Base-by-base conservation (phyloP, 2,888 invertebrate genomes). In the Scaptomyza cyrtandrae region DNA sequence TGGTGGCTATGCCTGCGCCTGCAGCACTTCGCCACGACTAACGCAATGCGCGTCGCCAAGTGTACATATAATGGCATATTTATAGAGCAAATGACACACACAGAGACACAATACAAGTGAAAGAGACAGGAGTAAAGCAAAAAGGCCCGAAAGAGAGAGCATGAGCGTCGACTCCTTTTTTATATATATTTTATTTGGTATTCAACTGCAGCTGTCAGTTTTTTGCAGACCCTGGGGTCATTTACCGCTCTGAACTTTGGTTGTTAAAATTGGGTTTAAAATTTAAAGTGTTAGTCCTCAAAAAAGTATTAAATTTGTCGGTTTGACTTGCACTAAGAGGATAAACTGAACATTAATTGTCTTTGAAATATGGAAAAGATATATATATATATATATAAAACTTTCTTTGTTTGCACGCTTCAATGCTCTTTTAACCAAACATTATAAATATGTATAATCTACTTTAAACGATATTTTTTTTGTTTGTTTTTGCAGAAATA, bases 1-100 rank as follows among this genome's bases (percentile, higher is more conserved):
- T 63, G 71, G 44, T 56, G 39, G 52, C 63, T 46, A 13, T 41
- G 75, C 59, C 62, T 63, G 71, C 41, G 75, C 67, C 71, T 61
- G 75, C 68, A 66, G 75, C 65, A 45, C 16, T 56, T 59, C 64
- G 61, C 62, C 62, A 70, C 56, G 54, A 69, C 75, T 56, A 81
- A 79, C 84, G 83, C 84, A 81, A 64, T 77, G 86, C 79, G 72
- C 79, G 71, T 77, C 71, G 75, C 79, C 81, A 75, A 75, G 80
- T 71, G 84, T 77, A 84, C 71, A 81, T 81, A 84, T 84, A 84
- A 84, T 84, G 84, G 86, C 81, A 84, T 84, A 83, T 83, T 83
- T 83, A 84, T 86, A 83, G 71, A 61, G 79, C 83, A 52, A 69
- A 62, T 57, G 75, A 63, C 16, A 54, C 35, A 39, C 52, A 63